Conservation (phyloP, 2,888 invertebrate species). For the Stegana nigrithorax region DNA sequence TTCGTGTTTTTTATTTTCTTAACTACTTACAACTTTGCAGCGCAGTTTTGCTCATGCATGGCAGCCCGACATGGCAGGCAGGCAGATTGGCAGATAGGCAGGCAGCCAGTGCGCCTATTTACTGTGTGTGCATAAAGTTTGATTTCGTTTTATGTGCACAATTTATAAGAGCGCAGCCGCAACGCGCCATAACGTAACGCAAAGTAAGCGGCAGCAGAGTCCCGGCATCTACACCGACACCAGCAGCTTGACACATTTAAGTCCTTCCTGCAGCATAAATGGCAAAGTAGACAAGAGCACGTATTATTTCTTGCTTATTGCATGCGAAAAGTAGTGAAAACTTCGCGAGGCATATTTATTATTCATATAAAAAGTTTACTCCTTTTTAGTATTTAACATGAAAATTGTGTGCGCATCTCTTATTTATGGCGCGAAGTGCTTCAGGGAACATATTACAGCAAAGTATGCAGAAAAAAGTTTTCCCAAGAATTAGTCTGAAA, state of each 20-base stretch:
- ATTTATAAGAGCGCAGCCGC: too few species aligned
- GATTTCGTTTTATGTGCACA: background rate
- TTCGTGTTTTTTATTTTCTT: too few species aligned
- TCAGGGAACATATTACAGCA: too few species aligned
- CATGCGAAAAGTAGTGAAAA: background rate
- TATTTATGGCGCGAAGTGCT: too few species aligned
- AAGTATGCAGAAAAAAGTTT: too few species aligned
- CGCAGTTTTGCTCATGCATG: background rate
- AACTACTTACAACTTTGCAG: background rate
- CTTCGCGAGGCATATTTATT: slow-evolving; percentile 10
- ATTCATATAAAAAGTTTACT: background rate
- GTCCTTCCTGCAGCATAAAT: background rate
- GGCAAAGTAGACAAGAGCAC: background rate
- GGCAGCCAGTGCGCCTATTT: background rate
- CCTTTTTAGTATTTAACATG: too few species aligned
- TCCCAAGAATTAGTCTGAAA: too few species aligned
- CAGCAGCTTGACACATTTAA: background rate
- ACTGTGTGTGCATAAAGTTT: background rate
- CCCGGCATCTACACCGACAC: too few species aligned
- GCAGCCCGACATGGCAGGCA: background rate
- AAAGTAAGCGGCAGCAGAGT: too few species aligned
- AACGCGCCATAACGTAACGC: too few species aligned
- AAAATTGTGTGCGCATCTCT: too few species aligned
- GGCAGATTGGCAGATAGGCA: background rate
- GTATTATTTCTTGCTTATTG: background rate